Evolutionary conservation across 2,113 vertebrate species (phyloP).

Genomic region (Gasterosteus nipponicus): DNA sequence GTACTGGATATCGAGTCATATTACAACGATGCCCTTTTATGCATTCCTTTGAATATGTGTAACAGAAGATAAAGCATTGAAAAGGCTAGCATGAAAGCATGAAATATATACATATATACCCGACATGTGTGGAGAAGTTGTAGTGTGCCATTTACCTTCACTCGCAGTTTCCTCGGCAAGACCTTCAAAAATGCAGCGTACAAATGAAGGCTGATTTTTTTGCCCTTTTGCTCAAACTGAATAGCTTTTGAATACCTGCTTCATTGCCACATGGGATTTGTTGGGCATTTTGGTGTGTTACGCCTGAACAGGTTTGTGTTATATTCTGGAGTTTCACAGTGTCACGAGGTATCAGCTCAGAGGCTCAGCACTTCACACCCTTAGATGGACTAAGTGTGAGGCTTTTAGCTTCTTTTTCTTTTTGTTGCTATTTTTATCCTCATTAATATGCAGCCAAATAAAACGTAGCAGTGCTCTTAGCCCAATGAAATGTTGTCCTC

Average conservation of each 20-base stretch:
- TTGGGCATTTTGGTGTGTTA: conserved; percentile 34
- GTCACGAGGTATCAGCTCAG: conserved; percentile 25
- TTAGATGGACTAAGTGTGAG: conserved; percentile 7
- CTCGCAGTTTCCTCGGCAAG: neutral
- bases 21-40: neutral
- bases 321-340: conserved; percentile 10
- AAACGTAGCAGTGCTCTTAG: neutral
- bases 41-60: neutral
- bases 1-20: neutral
- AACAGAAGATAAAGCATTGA: neutral
- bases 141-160: neutral
- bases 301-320: conserved; percentile 35
- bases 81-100: conserved; percentile 4
- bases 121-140: neutral
- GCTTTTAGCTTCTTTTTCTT: neutral
- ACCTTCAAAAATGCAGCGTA: conserved; percentile 21
- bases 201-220: conserved; percentile 29
- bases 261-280: conserved; percentile 31
- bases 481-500: neutral
- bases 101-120: conserved; percentile 19
- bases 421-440: neutral
- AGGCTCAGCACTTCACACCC: conserved; percentile 35
- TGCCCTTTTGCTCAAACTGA: conserved; percentile 37
- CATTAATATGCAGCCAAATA: neutral
- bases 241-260: conserved; percentile 44